phyloP scores from a whole-genome alignment of 2,113 vertebrate genomes.

The Argyrosomus japonicus region DNA sequence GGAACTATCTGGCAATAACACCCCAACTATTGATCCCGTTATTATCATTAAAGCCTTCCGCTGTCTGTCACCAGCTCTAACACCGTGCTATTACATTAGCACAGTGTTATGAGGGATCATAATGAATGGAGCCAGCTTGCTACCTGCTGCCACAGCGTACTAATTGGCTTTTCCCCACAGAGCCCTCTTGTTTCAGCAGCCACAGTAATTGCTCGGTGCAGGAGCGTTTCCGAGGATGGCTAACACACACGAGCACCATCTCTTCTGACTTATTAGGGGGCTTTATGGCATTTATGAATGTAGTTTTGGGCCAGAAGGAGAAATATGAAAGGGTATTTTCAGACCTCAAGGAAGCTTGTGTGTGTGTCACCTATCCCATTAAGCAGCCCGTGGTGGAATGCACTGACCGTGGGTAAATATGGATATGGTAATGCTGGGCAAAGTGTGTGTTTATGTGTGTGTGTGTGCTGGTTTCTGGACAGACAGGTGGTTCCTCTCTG shows the following conservation, averaged over 20 bases:
- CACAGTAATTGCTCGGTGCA: slow-evolving; percentile 71
- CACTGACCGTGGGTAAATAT: slow-evolving; percentile 72
- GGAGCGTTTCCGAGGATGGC: slow-evolving; percentile 35
- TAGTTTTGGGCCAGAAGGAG: slow-evolving; percentile 45
- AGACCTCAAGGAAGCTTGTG: slow-evolving; percentile 56
- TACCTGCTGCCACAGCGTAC: slow-evolving; percentile 70
- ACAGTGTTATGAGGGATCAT: slow-evolving; percentile 64
- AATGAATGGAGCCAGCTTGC: slow-evolving; percentile 66
- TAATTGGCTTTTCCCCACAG: slow-evolving; percentile 78
- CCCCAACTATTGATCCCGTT: slow-evolving; percentile 63
- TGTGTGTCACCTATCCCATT: slow-evolving; percentile 52
- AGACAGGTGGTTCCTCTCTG: slow-evolving; percentile 76
- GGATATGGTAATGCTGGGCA: slow-evolving; percentile 72
- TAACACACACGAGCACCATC: slow-evolving; percentile 37
- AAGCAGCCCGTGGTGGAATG: slow-evolving; percentile 51
- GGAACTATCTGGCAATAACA: slow-evolving; percentile 47
- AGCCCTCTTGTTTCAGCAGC: slow-evolving; percentile 68
- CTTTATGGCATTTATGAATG: slow-evolving; percentile 71
- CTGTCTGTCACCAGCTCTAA: slow-evolving; percentile 56
- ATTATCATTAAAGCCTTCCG: slow-evolving; percentile 65
- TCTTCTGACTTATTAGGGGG: slow-evolving; percentile 67
- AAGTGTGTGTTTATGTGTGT: slow-evolving; percentile 22
- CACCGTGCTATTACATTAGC: slow-evolving; percentile 60
- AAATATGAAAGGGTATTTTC: slow-evolving; percentile 68
- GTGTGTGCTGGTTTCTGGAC: slow-evolving; percentile 51